Conservation (phyloP, 2,888 invertebrate genomes). For the Keiferia lycopersicella region DNA sequence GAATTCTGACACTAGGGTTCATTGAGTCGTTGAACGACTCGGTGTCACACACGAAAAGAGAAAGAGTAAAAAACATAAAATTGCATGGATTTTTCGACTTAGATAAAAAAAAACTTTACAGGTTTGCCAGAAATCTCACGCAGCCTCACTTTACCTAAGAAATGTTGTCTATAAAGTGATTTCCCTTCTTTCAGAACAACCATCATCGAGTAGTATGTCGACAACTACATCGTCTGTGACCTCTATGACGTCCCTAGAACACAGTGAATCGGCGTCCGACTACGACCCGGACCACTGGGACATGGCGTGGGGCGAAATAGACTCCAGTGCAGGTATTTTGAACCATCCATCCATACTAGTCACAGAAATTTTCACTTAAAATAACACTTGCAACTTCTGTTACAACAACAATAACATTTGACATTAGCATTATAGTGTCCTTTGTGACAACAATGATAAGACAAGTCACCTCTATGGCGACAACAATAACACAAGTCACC, state of each 20-base stretch:
- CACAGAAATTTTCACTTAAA: too few relatives aligned
- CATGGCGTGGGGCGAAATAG: conserved; percentile 76
- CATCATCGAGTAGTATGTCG: conserved; percentile 93
- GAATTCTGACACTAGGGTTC: too few relatives aligned
- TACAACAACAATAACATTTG: background rate
- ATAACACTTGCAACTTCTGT: background rate
- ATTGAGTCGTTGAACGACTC: too few relatives aligned
- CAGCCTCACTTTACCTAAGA: too few relatives aligned
- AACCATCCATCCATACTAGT: background rate
- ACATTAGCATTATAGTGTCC: too few relatives aligned
- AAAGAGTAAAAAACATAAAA: too few relatives aligned
- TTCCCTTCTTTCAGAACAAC: conserved; percentile 87
- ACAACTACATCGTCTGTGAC: background rate
- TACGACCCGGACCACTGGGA: conserved; percentile 94
- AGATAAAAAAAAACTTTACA: too few relatives aligned
- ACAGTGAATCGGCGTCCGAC: too few relatives aligned
- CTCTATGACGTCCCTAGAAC: background rate
- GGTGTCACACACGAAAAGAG: too few relatives aligned
- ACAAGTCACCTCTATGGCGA: background rate
- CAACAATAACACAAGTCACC: background rate
- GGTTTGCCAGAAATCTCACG: too few relatives aligned
- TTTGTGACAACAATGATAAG: background rate
- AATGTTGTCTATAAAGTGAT: too few relatives aligned
- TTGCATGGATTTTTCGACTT: too few relatives aligned
- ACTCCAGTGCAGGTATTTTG: conserved; percentile 7